Conservation (phyloP, 2,797 vertebrate species). For the Lutjanus argentimaculatus region DNA sequence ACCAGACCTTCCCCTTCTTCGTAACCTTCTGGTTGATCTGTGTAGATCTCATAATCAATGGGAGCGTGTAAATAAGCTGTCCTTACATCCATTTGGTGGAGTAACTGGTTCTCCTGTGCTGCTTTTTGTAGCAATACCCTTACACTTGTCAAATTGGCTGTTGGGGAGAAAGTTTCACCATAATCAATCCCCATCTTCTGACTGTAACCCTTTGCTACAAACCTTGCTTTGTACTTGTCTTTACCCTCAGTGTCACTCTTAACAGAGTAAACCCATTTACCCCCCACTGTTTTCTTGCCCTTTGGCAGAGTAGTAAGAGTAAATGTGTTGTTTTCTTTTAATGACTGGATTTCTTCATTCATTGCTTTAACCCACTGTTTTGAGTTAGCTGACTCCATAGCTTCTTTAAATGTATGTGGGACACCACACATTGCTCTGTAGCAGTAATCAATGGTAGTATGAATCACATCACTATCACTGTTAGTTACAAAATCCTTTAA, state of each 20-base stretch:
- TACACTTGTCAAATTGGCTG: background rate
- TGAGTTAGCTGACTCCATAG: background rate
- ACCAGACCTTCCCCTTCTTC: background rate
- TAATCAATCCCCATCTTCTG: too few relatives aligned
- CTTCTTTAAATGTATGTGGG: background rate
- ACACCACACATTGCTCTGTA: constrained; percentile 3
- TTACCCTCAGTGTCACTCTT: too few relatives aligned
- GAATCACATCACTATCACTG: too few relatives aligned
- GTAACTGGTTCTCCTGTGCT: background rate
- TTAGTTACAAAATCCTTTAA: too few relatives aligned
- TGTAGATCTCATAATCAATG: background rate
- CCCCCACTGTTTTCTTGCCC: too few relatives aligned
- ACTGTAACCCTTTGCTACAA: too few relatives aligned
- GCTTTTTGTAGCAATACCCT: constrained; percentile 1
- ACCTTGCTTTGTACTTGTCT: background rate
- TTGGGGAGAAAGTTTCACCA: constrained; percentile 4
- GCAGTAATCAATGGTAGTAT: constrained; percentile 3
- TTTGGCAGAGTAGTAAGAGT: too few relatives aligned
- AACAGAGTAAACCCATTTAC: too few relatives aligned
- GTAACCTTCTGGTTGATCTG: background rate
- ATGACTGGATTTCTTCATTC: too few relatives aligned
- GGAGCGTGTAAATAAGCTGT: background rate
- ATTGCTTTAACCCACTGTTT: background rate
- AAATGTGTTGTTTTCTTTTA: too few relatives aligned
- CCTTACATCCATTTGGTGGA: background rate